Percentiles rank a stretch among this genome's conserved stretches.
phyloP scores from a whole-genome alignment of 2,797 vertebrate species.

The Diglossa cyanea region DNA sequence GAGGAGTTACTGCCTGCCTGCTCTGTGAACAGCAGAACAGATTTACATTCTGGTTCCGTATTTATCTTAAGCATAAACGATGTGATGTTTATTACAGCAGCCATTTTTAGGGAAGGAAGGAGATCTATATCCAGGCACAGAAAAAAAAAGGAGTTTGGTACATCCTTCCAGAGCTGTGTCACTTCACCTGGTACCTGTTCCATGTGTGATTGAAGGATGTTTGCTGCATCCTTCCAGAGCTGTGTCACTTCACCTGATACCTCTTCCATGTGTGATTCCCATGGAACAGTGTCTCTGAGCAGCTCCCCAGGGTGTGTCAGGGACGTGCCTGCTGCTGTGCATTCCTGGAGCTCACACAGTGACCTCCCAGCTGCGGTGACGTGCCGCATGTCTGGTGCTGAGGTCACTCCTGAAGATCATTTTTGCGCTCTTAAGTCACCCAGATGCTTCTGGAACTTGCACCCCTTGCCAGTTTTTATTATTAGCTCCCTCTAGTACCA shows the following conservation, averaged over 20 bases:
- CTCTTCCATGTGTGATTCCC: rapidly evolving
- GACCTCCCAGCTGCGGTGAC: background rate
- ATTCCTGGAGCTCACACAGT: background rate
- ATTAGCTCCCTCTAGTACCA: background rate
- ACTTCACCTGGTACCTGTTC: background rate
- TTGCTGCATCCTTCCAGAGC: too few species aligned
- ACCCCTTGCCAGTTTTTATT: background rate
- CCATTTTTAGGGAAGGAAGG: background rate
- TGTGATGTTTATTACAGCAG: background rate
- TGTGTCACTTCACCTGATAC: too few species aligned
- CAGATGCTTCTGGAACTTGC: background rate
- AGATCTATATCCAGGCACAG: background rate
- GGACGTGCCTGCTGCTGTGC: background rate
- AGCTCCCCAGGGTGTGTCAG: background rate
- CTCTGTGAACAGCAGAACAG: background rate
- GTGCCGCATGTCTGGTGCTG: background rate
- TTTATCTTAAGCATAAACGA: background rate
- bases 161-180: background rate
- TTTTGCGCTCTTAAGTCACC: background rate
- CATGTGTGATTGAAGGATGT: rapidly evolving
- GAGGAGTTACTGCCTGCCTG: background rate
- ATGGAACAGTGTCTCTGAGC: background rate
- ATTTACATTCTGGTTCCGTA: background rate
- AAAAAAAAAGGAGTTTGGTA: background rate
- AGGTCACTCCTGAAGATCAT: background rate